Evolutionary conservation across 2,113 vertebrate genomes (phyloP).

Genomic region (Antechinus stuartii): DNA sequence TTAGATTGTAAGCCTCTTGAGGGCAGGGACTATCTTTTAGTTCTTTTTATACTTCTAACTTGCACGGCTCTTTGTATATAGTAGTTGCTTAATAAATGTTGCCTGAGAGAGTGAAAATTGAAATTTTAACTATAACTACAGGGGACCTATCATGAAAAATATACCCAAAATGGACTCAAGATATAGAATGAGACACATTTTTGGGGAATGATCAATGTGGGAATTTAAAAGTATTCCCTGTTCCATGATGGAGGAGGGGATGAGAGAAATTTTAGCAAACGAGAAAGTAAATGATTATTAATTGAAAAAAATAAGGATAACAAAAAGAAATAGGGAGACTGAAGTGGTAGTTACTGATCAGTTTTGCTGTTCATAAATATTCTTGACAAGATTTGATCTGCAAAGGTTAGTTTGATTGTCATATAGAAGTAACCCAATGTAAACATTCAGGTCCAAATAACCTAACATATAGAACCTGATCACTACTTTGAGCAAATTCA

Average conservation of each 20-base stretch:
- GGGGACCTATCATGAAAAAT: neutral
- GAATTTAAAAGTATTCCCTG: neutral
- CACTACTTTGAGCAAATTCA: neutral
- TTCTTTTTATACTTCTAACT: neutral
- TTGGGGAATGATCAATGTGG: neutral
- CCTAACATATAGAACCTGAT: neutral
- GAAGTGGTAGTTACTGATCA: neutral
- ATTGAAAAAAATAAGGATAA: neutral
- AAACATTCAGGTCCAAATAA: neutral
- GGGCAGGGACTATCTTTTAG: neutral
- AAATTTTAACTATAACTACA: neutral
- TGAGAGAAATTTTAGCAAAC: neutral
- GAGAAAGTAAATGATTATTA: neutral
- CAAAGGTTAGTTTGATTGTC: conserved; percentile 10
- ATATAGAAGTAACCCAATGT: neutral
- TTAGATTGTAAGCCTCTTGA: neutral
- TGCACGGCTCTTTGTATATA: neutral
- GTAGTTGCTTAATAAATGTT: neutral
- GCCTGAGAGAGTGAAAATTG: neutral
- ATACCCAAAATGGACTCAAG: neutral
- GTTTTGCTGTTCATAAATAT: conserved; percentile 36
- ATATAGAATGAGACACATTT: neutral
- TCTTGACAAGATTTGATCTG: neutral
- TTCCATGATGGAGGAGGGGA: neutral
- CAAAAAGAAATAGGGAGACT: neutral